Percentiles rank a stretch among this genome's conserved stretches.
Conservation (phyloP, 2,888 invertebrate genomes). For the Acanthosepion lycidas region DNA sequence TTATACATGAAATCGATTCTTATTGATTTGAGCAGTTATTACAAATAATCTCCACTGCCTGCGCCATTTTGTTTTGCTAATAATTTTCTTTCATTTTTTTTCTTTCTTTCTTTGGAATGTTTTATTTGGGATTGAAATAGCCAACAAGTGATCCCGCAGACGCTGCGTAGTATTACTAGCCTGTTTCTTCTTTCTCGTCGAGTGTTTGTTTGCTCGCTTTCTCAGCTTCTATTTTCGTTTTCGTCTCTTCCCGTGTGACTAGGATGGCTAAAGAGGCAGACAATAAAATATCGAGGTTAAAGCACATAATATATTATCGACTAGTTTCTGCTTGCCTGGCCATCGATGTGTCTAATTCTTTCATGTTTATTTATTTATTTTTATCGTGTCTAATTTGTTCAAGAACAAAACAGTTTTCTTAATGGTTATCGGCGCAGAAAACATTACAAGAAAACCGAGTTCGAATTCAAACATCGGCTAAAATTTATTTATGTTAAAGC, state of each 20-base stretch:
- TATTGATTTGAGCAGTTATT: not conserved
- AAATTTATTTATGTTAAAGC: no score
- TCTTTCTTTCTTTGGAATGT: not conserved
- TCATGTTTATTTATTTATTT: not conserved
- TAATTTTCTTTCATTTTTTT: not conserved
- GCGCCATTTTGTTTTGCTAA: not conserved
- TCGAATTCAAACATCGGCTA: no score
- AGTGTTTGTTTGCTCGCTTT: not conserved
- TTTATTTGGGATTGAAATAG: not conserved
- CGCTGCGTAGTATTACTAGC: not conserved
- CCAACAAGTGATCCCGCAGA: conserved; percentile 6
- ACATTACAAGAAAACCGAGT: no score
- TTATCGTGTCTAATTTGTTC: not conserved
- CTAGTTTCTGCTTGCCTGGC: not conserved
- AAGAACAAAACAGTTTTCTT: no score
- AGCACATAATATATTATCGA: not conserved
- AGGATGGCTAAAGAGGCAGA: not conserved
- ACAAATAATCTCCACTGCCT: not conserved
- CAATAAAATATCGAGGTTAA: not conserved
- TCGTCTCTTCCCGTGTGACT: not conserved
- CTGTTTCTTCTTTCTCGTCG: not conserved
- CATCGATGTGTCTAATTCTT: not conserved
- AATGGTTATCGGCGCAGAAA: no score
- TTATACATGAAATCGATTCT: not conserved
- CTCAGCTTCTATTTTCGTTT: not conserved